These are phyloP conservation scores for Ormyrus rosae DNA, from an alignment of 2,888 invertebrate genomes.

Conservation along the genomic window DNA sequence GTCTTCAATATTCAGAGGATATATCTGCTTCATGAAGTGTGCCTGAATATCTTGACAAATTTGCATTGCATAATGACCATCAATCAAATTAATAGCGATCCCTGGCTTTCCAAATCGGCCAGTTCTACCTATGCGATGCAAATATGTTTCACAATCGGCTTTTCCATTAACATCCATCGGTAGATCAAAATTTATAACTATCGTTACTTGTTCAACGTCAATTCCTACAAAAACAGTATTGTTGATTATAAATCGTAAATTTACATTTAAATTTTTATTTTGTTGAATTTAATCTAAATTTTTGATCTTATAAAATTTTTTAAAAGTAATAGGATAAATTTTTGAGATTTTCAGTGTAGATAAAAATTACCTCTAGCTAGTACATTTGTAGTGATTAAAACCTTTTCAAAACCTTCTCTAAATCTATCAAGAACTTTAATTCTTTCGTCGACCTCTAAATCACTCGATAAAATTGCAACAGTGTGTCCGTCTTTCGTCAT, in stretches of 20 bases:
- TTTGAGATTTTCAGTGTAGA: neutral
- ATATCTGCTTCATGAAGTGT: conserved; percentile 92
- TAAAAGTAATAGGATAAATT: neutral
- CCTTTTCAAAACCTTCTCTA: conserved; percentile 93
- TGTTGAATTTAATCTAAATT: neutral
- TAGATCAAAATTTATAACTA: conserved; percentile 98
- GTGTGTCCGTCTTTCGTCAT: conserved; percentile 95
- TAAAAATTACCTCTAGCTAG: conserved; percentile 82
- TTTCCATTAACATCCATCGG: conserved; percentile 88
- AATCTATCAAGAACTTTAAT: conserved; percentile 94
- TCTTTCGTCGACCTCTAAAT: conserved; percentile 94
- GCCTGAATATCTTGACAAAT: conserved; percentile 88
- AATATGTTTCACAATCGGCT: conserved; percentile 97
- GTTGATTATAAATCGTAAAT: too few relatives aligned
- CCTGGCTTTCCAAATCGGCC: conserved; percentile 98
- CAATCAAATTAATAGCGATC: conserved; percentile 96
- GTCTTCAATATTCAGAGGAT: conserved; percentile 90
- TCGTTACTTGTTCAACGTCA: conserved; percentile 97
- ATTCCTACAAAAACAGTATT: conserved; percentile 81
- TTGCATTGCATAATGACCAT: conserved; percentile 83
- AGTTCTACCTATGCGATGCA: conserved; percentile 97
- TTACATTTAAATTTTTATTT: neutral
- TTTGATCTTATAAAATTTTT: neutral
- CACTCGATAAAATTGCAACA: conserved; percentile 94
- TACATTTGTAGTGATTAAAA: conserved; percentile 95